A percentile compares a stretch with the other conserved stretches of the same genome.
Evolutionary conservation across 1,140 invertebrate species (phyloP).

Genomic region (Drosophila biarmipes): DNA sequence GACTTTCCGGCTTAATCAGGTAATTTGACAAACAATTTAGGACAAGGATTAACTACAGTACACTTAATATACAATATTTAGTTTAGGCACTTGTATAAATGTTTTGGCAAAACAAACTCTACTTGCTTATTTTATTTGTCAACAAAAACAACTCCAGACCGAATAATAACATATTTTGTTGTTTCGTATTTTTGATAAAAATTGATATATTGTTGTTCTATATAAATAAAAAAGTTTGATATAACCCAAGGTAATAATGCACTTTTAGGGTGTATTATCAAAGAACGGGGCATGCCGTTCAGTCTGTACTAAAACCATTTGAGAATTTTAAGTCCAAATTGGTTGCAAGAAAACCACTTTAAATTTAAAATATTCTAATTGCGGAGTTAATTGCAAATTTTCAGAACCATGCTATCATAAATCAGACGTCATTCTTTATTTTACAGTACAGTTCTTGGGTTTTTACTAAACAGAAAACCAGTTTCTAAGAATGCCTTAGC

Average conservation of each 20-base stretch:
- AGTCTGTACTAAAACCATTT: not conserved
- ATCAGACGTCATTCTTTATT: not conserved
- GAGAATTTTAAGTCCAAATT: not conserved
- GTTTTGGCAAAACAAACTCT: not conserved
- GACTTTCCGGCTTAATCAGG: too few species aligned
- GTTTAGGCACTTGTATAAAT: constrained; percentile 10
- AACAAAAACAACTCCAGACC: too few species aligned
- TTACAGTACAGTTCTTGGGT: not conserved
- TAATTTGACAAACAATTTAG: too few species aligned
- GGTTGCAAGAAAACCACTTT: not conserved
- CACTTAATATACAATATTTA: not conserved
- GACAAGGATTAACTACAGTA: too few species aligned
- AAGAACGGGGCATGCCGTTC: not conserved
- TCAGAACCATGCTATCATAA: not conserved
- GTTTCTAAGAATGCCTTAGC: not conserved
- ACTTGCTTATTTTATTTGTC: too few species aligned
- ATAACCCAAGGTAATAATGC: too few species aligned
- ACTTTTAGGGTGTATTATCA: not conserved
- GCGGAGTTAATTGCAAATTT: not conserved
- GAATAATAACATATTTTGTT: too few species aligned
- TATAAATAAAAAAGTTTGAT: too few species aligned
- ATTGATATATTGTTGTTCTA: too few species aligned
- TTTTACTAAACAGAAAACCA: not conserved
- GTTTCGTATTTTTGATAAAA: too few species aligned
- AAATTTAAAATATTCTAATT: not conserved